Evolutionary conservation across 2,888 invertebrate genomes (phyloP).

Genomic region (Pseudolycoriella hygida): DNA sequence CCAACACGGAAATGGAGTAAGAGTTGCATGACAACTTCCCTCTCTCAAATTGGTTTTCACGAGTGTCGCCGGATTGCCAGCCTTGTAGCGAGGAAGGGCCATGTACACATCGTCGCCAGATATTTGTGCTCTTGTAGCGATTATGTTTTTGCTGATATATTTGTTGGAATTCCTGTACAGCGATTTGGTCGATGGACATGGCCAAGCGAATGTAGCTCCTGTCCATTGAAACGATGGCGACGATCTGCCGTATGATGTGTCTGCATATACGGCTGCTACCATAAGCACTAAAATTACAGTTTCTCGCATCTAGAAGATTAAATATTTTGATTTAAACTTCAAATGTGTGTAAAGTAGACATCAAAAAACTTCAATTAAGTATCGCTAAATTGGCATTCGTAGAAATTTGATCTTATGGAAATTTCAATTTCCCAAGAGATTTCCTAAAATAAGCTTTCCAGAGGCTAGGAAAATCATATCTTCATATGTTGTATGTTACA

Average conservation of each 20-base stretch:
- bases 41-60: conserved; percentile 34
- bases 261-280: conserved; percentile 11
- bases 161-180: conserved; percentile 38
- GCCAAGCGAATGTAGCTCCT: conserved; percentile 31
- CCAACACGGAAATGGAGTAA: conserved; percentile 45
- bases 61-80: conserved; percentile 48
- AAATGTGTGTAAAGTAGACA: too few species aligned
- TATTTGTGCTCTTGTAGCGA: conserved; percentile 40
- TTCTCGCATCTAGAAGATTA: conserved; percentile 7
- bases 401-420: too few species aligned
- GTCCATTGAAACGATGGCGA: conserved; percentile 27
- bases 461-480: too few species aligned
- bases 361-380: too few species aligned
- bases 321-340: too few species aligned
- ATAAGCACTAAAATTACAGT: conserved; percentile 6
- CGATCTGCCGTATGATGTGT: conserved; percentile 17
- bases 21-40: conserved; percentile 30
- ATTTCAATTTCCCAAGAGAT: too few species aligned
- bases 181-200: conserved; percentile 33
- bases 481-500: too few species aligned
- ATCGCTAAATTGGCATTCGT: too few species aligned
- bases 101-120: conserved; percentile 35
- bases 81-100: conserved; percentile 39
- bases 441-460: too few species aligned
- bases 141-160: conserved; percentile 37